Evolutionary conservation across 2,797 vertebrate species (phyloP).

Genomic region (Phalanger gymnotis): DNA sequence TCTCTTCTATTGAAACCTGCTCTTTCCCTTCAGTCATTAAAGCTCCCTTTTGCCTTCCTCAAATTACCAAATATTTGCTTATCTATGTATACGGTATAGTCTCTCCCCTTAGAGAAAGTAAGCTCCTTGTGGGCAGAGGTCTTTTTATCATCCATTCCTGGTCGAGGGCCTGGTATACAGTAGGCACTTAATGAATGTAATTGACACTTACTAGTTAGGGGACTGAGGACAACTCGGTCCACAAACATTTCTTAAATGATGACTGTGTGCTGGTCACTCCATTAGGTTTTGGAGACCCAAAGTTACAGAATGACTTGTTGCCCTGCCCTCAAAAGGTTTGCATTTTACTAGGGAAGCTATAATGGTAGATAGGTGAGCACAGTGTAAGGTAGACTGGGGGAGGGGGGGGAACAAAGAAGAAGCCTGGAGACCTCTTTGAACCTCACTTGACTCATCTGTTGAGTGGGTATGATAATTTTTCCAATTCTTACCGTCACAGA

Average conservation of each 20-base stretch:
- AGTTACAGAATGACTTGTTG: neutral
- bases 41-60: neutral
- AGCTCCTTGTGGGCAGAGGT: neutral
- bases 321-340: neutral
- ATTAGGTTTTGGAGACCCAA: neutral
- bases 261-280: neutral
- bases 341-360: neutral
- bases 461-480: neutral
- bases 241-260: neutral
- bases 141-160: no score
- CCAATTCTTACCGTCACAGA: neutral
- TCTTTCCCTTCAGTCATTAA: neutral
- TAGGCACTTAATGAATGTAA: neutral
- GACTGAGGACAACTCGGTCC: neutral
- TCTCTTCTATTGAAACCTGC: neutral
- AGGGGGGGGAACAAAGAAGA: neutral
- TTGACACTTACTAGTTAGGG: neutral
- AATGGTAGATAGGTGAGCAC: neutral
- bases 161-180: neutral
- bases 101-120: neutral
- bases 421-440: neutral
- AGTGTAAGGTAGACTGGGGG: neutral
- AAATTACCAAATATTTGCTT: neutral
- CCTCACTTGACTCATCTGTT: neutral
- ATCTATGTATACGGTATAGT: neutral